Conservation (phyloP, 1,140 invertebrate species). For the Caenorhabditis latens region DNA sequence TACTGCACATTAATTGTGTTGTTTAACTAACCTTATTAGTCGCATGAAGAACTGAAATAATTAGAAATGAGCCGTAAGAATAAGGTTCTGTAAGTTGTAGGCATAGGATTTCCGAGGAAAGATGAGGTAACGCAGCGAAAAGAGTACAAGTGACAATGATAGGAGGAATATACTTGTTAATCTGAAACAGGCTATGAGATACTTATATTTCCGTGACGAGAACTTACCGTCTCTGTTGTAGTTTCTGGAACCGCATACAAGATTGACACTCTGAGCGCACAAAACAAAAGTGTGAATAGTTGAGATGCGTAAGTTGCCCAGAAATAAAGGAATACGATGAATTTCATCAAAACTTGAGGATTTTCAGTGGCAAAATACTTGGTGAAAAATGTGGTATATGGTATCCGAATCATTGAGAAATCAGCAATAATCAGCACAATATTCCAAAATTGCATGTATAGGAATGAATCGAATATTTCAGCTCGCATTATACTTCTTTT, state of each 20-base stretch:
- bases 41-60: not conserved
- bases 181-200: not conserved
- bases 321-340: not conserved
- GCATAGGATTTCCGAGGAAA: not conserved
- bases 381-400: not conserved
- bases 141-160: not conserved
- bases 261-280: not conserved
- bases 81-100: not conserved
- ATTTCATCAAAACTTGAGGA: not conserved
- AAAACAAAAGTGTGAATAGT: slow-evolving; percentile 4
- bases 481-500: not conserved
- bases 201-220: not conserved
- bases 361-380: not conserved
- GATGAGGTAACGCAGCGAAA: not conserved
- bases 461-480: not conserved
- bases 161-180: not conserved
- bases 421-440: not conserved
- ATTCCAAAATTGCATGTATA: not conserved
- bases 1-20: too few species aligned
- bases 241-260: not conserved
- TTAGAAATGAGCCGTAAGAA: not conserved
- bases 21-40: not conserved
- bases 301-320: not conserved
- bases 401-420: not conserved
- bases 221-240: not conserved